Percentiles rank a stretch among this genome's conserved stretches.
Evolutionary conservation across 2,797 vertebrate species (phyloP).

Genomic region (Macrochelys suwanniensis): DNA sequence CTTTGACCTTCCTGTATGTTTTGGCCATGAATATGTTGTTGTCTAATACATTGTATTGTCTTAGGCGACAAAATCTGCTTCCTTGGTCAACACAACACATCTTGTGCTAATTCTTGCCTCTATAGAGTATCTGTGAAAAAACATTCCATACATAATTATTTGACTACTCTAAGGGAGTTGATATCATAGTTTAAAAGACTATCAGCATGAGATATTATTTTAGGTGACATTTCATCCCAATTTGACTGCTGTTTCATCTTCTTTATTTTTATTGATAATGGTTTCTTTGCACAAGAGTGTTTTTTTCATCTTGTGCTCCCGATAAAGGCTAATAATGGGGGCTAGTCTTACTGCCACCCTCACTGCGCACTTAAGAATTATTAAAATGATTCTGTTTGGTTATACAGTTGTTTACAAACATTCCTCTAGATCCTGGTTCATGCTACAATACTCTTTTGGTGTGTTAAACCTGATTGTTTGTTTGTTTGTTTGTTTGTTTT

Average conservation of each 20-base stretch:
- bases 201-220: accelerated
- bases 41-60: neutral
- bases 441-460: neutral
- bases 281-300: neutral
- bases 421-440: neutral
- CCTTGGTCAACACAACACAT: neutral
- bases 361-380: neutral
- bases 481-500: neutral
- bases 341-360: neutral
- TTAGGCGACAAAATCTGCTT: neutral
- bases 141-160: neutral
- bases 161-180: neutral
- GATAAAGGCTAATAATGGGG: neutral
- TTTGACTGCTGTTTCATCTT: neutral
- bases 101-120: neutral
- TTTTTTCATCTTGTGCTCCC: neutral
- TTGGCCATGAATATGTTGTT: neutral
- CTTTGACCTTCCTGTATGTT: neutral
- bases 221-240: neutral
- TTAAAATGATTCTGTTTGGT: neutral
- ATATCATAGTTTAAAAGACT: neutral
- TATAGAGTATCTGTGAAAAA: neutral
- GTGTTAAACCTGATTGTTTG: neutral
- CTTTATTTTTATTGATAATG: neutral
- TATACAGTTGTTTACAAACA: neutral